These are phyloP conservation scores for Aurelia sp. DNA, from an alignment of 30 jellyfish, hydroid and myxozoan genomes.

Conservation along the genomic window DNA sequence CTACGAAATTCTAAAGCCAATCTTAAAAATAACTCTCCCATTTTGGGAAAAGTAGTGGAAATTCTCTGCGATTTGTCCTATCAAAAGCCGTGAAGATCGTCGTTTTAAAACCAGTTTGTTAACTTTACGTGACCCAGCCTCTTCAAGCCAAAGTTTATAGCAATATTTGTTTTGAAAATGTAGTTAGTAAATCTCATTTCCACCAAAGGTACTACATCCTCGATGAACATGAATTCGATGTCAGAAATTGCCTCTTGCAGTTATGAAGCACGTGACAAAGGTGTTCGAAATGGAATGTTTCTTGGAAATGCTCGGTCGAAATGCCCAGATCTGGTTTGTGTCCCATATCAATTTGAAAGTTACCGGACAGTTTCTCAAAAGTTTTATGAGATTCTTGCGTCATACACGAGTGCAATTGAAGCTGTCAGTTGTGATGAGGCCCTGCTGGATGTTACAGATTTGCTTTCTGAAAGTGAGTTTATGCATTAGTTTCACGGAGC, in stretches of 20 bases:
- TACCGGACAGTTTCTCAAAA: constrained; percentile 92
- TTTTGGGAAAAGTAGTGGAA: no score
- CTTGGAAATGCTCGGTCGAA: constrained; percentile 74
- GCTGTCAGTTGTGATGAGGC: constrained; percentile 99
- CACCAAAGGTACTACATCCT: constrained; percentile 17
- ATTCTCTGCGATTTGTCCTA: no score
- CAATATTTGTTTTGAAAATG: no score
- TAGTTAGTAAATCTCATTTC: no score
- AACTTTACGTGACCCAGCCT: no score
- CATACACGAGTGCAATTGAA: constrained; percentile 81
- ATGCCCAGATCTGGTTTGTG: constrained; percentile 93
- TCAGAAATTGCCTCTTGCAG: constrained; percentile 98
- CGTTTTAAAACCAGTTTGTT: no score
- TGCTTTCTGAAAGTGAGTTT: constrained; percentile 45
- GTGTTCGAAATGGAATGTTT: constrained; percentile 95
- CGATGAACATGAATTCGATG: constrained; percentile 61
- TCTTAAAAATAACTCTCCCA: no score
- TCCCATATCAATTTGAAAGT: constrained; percentile 91
- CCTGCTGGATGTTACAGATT: constrained; percentile 77
- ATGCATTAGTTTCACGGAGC: no score
- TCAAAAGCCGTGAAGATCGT: no score
- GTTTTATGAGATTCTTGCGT: constrained; percentile 80
- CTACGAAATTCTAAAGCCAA: no score
- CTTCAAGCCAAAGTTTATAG: no score
- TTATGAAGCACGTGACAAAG: constrained; percentile 96